Evolutionary conservation across 2,888 invertebrate genomes (phyloP), one percentile per base, ranked within the genome.

Genomic region (Cephalotes varians): DNA sequence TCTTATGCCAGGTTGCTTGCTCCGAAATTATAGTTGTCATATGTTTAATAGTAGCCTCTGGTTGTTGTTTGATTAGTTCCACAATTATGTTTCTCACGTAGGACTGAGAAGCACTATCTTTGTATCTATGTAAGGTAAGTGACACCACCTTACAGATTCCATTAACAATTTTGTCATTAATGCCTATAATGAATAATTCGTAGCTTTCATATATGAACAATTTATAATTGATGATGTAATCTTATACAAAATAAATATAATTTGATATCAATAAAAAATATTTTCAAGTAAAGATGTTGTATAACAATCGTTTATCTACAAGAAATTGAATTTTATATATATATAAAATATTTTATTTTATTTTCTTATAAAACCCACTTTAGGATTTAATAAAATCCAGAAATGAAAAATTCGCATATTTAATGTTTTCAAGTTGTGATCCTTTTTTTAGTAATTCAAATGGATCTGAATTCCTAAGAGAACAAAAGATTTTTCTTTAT

Each of bases 141-240:
- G 97, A 96, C 90, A 98, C 95, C 82, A 97, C 96, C 92, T 97
- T 97, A 92, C 98, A 98, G 81, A 98, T 96, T 85, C 97, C 98
- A 89, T 97, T 96, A 62, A 98, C 96, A 80, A 97, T 97, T 90
- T 96, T 96, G 90, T 98, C 97, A 91, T 97, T 97, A 85, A 98
- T 96, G 86, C 96, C 98, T 98, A 81, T 54, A 88, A 87, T 4
- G 25, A 58, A 54, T 34, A 37, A 71, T 62, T 15, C 10, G 2
- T 10, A 44, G 10, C n/a, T 47, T 10, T 56, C 15, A 58, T 34
- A 67, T 49, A 12, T 28, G 10, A 65, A 54, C 25, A 40, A 67
- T 31, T 47, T 58, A 74, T 37, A 40, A 62, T 10, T 25, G 15
- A 0, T 31, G 21, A 60, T n/a, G 5, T 25, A 51, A 2, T 1